Percentiles rank a stretch among this genome's conserved stretches.
Conservation (phyloP, 2,113 vertebrate species). For the Monopterus albus region DNA sequence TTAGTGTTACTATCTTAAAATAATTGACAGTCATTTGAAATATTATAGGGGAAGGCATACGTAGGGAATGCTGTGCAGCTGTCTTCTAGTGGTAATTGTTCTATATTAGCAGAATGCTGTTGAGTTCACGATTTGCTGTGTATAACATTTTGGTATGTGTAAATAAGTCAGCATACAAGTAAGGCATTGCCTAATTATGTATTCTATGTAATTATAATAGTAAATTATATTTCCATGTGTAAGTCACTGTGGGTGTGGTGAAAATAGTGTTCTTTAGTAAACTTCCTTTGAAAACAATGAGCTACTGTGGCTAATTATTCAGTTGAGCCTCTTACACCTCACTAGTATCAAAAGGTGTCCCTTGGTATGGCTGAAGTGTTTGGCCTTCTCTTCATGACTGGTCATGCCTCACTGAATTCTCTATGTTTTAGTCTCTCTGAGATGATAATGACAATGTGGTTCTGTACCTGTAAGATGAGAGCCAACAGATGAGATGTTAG, state of each 20-base stretch:
- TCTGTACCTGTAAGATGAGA: too few relatives aligned
- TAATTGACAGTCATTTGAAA: too few relatives aligned
- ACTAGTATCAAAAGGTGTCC: too few relatives aligned
- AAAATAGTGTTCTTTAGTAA: constrained; percentile 33
- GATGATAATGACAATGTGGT: too few relatives aligned
- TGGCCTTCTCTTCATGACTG: too few relatives aligned
- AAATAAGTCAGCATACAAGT: neutral
- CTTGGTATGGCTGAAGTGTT: too few relatives aligned
- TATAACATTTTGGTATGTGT: neutral
- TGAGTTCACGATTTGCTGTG: neutral
- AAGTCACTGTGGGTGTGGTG: too few relatives aligned
- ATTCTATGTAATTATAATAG: constrained; percentile 34
- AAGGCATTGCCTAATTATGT: neutral
- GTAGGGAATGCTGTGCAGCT: neutral
- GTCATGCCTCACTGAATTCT: too few relatives aligned
- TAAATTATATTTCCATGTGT: constrained; percentile 33
- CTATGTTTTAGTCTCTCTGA: too few relatives aligned
- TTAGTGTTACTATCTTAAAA: neutral
- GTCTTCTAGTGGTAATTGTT: neutral
- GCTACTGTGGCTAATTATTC: neutral
- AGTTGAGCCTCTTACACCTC: too few relatives aligned
- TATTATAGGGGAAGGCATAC: neutral
- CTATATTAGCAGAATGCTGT: neutral
- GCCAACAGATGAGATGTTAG: too few relatives aligned
- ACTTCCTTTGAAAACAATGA: constrained; percentile 5